A percentile compares a stretch with the other conserved stretches of the same genome.
Conservation (phyloP, 1,140 invertebrate species). For the Drosophila equinoxialis region DNA sequence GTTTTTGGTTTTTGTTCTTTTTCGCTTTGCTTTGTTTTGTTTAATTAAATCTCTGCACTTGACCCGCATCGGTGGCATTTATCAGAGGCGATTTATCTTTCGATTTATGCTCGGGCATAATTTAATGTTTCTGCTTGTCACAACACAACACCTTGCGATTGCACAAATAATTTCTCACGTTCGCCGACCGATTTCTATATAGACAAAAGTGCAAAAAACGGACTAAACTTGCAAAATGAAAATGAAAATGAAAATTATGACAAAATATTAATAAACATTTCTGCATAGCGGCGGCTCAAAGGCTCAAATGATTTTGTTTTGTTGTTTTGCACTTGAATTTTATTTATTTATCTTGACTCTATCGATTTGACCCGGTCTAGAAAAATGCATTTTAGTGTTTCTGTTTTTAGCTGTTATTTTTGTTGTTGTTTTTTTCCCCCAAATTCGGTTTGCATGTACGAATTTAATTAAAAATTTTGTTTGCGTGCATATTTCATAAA, state of each 20-base stretch:
- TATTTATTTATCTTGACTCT: constrained; percentile 50
- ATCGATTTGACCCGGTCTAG: constrained; percentile 74
- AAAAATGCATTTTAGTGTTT: constrained; percentile 28
- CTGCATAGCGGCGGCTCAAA: constrained; percentile 42
- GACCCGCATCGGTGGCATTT: constrained; percentile 62
- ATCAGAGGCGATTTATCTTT: constrained; percentile 54
- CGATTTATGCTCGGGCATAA: constrained; percentile 40
- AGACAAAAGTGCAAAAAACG: neutral
- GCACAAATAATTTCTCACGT: constrained; percentile 76
- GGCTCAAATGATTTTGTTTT: constrained; percentile 15
- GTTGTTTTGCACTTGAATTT: constrained; percentile 54
- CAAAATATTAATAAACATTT: constrained; percentile 80
- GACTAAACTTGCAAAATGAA: too few relatives aligned
- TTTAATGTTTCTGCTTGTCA: constrained; percentile 25
- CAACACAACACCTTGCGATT: constrained; percentile 51
- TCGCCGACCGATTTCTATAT: constrained; percentile 27
- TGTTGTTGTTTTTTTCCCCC: neutral
- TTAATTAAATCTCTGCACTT: constrained; percentile 75
- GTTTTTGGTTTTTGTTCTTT: too few relatives aligned
- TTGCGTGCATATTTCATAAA: constrained; percentile 80
- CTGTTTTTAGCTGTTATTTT: neutral
- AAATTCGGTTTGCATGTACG: constrained; percentile 68
- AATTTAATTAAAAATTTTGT: constrained; percentile 75
- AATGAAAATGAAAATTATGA: constrained; percentile 64
- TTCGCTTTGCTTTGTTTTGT: constrained; percentile 12